These are phyloP conservation scores for Parnassius orleans DNA, from an alignment of 2,888 invertebrate species.

Conservation along the genomic window DNA sequence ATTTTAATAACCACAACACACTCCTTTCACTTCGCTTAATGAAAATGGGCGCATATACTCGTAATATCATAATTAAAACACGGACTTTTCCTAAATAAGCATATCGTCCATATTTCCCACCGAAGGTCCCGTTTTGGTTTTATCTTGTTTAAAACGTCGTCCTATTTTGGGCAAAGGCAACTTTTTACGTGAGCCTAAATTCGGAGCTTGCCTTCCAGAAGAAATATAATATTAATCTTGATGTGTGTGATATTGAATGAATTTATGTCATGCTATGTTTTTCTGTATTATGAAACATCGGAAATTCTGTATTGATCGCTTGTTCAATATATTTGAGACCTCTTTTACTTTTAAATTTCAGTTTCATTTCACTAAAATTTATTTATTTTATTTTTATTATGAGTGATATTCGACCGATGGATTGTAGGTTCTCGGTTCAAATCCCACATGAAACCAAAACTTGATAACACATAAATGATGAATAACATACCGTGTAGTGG, in stretches of 20 bases:
- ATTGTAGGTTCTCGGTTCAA: too few species aligned
- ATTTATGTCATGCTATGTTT: constrained; percentile 25
- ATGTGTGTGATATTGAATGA: constrained; percentile 41
- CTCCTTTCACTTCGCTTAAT: constrained; percentile 28
- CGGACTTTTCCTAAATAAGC: constrained; percentile 43
- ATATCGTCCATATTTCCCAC: constrained; percentile 60
- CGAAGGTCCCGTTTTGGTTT: constrained; percentile 47
- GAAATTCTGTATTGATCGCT: constrained; percentile 24
- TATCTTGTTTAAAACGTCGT: constrained; percentile 39
- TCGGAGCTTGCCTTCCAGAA: constrained; percentile 43
- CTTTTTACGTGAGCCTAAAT: constrained; percentile 56
- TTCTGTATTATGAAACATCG: constrained; percentile 4
- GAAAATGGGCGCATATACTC: constrained; percentile 21
- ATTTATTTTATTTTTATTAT: too few species aligned
- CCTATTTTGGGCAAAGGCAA: constrained; percentile 53
- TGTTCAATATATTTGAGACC: constrained; percentile 21
- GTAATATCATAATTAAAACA: constrained; percentile 39
- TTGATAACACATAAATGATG: too few species aligned
- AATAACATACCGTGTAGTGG: too few species aligned
- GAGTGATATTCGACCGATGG: too few species aligned
- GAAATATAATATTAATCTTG: constrained; percentile 58
- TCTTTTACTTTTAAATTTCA: background rate
- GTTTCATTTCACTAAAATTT: too few species aligned
- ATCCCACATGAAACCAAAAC: too few species aligned
- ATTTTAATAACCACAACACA: constrained; percentile 3